A percentile compares a stretch with the other conserved stretches of the same genome.
Evolutionary conservation across 2,888 invertebrate species (phyloP).

Genomic region (Melangyna quadrimaculata): DNA sequence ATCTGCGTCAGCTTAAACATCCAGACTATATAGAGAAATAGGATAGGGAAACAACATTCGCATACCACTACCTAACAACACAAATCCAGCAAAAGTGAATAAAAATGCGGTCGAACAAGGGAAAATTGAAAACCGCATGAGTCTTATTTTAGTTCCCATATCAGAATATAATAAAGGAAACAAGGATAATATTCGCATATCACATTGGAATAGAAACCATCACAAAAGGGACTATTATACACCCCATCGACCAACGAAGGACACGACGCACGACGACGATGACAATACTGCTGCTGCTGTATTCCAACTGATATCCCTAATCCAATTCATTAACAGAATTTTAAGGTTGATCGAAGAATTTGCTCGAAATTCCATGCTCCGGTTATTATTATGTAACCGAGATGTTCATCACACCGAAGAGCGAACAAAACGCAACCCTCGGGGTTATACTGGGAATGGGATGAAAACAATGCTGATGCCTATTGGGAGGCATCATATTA

Average conservation of each 20-base stretch:
- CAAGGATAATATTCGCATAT: neutral
- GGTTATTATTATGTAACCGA: conserved; percentile 22
- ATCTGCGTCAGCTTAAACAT: conserved; percentile 29
- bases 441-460: conserved; percentile 19
- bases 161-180: neutral
- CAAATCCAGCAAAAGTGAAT: neutral
- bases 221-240: neutral
- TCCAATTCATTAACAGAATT: conserved; percentile 51
- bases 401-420: conserved; percentile 31
- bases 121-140: conserved; percentile 55
- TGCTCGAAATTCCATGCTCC: conserved; percentile 31
- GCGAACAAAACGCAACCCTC: conserved; percentile 30
- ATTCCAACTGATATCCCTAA: conserved; percentile 15
- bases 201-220: neutral
- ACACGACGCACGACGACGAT: neutral
- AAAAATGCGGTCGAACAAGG: neutral
- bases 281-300: neutral
- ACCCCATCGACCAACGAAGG: neutral
- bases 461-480: conserved; percentile 29
- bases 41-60: neutral
- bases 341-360: conserved; percentile 62
- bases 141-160: conserved; percentile 37
- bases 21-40: too few relatives aligned
- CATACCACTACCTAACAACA: neutral
- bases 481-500: conserved; percentile 3